Conservation (phyloP, 2,113 vertebrate genomes). For the Anser brachyrhynchus region DNA sequence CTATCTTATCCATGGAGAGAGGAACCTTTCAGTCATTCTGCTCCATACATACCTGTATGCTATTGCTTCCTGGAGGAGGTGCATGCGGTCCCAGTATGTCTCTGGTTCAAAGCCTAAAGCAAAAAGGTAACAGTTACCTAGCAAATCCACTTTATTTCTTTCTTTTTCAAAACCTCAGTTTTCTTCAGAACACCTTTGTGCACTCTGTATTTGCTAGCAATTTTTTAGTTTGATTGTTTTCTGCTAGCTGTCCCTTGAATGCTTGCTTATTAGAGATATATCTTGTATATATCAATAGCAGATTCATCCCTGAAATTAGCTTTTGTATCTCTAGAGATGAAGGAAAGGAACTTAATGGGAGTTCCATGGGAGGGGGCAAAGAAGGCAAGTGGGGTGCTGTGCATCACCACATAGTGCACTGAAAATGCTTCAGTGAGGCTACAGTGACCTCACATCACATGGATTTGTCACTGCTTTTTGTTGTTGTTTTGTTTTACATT, state of each 20-base stretch:
- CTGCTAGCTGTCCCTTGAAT: not conserved
- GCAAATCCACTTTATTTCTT: not conserved
- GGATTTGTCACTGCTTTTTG: not conserved
- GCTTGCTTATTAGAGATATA: not conserved
- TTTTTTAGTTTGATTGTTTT: not conserved
- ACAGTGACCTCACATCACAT: not conserved
- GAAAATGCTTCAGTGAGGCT: not conserved
- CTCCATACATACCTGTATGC: slow-evolving; percentile 83
- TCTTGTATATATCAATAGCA: not conserved
- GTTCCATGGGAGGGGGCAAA: not conserved
- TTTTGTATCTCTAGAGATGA: not conserved
- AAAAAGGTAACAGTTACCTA: not conserved
- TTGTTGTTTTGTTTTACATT: not conserved
- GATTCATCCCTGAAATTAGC: not conserved
- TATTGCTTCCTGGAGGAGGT: slow-evolving; percentile 95
- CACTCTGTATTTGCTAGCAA: not conserved
- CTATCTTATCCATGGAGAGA: not conserved
- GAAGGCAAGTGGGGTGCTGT: not conserved
- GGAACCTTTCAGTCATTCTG: not conserved
- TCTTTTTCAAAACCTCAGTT: not conserved
- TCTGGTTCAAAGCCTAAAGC: slow-evolving; percentile 93
- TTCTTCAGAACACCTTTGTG: not conserved
- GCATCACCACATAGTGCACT: not conserved
- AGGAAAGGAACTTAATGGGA: not conserved
- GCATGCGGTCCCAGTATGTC: slow-evolving; percentile 98